Conservation (phyloP, 2,797 vertebrate genomes). For the Anguilla marmorata region DNA sequence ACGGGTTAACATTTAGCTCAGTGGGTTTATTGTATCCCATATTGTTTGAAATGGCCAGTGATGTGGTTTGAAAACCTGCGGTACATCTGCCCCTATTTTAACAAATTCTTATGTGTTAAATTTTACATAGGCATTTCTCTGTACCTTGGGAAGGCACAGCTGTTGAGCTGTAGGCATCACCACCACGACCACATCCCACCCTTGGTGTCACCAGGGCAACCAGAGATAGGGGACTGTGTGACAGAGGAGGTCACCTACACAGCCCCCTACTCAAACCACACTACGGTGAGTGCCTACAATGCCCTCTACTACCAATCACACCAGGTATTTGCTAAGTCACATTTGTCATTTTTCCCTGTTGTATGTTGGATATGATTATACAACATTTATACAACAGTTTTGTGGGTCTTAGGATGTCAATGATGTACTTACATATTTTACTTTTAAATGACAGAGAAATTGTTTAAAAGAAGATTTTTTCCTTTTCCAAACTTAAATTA, state of each 20-base stretch:
- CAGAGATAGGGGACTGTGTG: constrained; percentile 74
- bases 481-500: neutral
- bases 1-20: neutral
- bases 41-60: neutral
- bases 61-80: neutral
- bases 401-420: neutral
- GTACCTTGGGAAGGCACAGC: constrained; percentile 82
- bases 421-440: neutral
- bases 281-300: constrained; percentile 70
- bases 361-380: neutral
- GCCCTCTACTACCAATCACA: neutral
- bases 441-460: neutral
- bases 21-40: neutral
- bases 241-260: constrained; percentile 79
- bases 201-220: constrained; percentile 75
- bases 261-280: constrained; percentile 83
- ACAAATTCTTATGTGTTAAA: neutral
- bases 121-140: constrained; percentile 84
- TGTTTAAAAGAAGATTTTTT: too few species aligned
- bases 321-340: neutral
- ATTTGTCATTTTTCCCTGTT: neutral
- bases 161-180: constrained; percentile 89
- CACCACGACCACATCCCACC: constrained; percentile 86
- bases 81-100: neutral
- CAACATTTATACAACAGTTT: neutral